Percentiles rank a stretch among this genome's conserved stretches.
phyloP scores from a whole-genome alignment of 1,140 invertebrate genomes.

The Brevipalpus yothersi region DNA sequence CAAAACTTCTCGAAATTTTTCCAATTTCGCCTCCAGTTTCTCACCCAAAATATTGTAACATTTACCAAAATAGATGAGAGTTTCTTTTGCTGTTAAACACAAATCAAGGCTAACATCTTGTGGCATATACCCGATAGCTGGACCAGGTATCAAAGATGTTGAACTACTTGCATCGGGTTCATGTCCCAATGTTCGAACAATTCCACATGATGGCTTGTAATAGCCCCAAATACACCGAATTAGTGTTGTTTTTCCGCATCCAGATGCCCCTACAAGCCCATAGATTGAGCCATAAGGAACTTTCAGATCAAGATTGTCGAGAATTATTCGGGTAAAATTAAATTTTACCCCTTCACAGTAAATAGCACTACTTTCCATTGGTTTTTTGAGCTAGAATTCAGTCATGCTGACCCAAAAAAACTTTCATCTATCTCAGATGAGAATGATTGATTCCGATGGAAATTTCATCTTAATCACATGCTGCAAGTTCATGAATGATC shows the following conservation, averaged over 20 bases:
- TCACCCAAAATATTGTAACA: conserved; percentile 58
- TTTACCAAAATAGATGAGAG: conserved; percentile 80
- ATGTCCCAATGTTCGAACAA: not conserved
- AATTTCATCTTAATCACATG: too few species aligned
- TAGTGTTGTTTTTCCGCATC: conserved; percentile 10
- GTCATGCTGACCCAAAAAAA: too few species aligned
- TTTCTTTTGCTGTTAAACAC: conserved; percentile 77
- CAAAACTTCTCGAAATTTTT: conserved; percentile 66
- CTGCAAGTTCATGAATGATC: too few species aligned
- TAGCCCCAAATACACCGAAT: conserved; percentile 7
- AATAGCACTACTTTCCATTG: too few species aligned
- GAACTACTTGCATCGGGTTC: conserved; percentile 14
- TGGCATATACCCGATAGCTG: conserved; percentile 54
- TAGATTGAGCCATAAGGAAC: not conserved
- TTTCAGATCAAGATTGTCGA: not conserved
- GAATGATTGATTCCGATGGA: too few species aligned
- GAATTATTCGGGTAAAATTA: not conserved
- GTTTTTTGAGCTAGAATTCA: too few species aligned
- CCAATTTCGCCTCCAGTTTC: conserved; percentile 40
- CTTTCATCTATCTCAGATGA: too few species aligned
- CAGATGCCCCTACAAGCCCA: conserved; percentile 8
- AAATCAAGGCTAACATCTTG: conserved; percentile 70
- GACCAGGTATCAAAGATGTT: conserved; percentile 35
- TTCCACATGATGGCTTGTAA: conserved; percentile 3
- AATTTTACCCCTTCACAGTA: too few species aligned